A percentile compares a stretch with the other conserved stretches of the same genome.
Evolutionary conservation across 2,797 vertebrate species (phyloP).

Genomic region (Spondyliosoma cantharus): DNA sequence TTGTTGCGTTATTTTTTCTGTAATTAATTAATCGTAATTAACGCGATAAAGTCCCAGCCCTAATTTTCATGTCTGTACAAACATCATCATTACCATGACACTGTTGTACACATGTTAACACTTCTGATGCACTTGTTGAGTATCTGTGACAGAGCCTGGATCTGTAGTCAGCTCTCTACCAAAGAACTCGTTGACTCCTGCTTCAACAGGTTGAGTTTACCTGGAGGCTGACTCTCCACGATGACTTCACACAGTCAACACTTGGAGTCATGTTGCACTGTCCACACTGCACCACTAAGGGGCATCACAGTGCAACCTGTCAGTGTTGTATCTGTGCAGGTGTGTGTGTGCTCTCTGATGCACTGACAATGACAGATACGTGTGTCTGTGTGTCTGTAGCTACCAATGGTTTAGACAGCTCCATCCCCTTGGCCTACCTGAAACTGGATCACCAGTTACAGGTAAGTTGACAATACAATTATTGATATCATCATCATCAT

Average conservation of each 20-base stretch:
- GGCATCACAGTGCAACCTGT: slow-evolving; percentile 32
- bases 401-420: slow-evolving; percentile 95
- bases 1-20: no score
- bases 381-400: slow-evolving; percentile 80
- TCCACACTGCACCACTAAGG: slow-evolving; percentile 19
- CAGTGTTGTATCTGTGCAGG: not conserved
- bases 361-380: not conserved
- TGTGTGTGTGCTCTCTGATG: not conserved
- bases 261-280: not conserved
- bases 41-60: no score
- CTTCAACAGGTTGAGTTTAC: not conserved
- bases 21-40: no score
- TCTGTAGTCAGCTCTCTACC: no score
- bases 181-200: not conserved
- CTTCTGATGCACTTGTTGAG: no score
- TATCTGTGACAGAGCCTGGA: no score
- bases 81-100: no score
- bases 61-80: no score
- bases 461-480: slow-evolving; percentile 80
- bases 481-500: slow-evolving; percentile 2
- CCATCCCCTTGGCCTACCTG: slow-evolving; percentile 92
- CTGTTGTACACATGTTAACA: no score
- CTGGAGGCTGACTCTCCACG: not conserved
- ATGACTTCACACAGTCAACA: not conserved
- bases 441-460: slow-evolving; percentile 96